phyloP scores from a whole-genome alignment of 2,888 invertebrate species.

The Phragmatobia fuliginosa region DNA sequence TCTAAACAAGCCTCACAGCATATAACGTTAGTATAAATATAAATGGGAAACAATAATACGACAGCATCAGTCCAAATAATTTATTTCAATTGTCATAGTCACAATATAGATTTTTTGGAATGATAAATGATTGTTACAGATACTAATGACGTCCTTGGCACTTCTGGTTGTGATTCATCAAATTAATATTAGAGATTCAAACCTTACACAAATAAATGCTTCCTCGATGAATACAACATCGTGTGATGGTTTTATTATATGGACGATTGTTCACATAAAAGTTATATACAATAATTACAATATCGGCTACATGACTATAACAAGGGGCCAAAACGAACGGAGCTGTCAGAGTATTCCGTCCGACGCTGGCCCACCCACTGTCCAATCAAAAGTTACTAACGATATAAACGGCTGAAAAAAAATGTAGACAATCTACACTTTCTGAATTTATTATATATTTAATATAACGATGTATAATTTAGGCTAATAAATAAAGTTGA shows the following conservation, averaged over 20 bases:
- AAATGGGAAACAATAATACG: constrained; percentile 45
- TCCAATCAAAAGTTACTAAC: constrained; percentile 28
- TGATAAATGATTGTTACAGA: constrained; percentile 71
- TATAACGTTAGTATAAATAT: background rate
- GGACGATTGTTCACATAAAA: constrained; percentile 77
- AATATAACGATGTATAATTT: constrained; percentile 58
- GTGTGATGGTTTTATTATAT: constrained; percentile 48
- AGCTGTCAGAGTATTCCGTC: background rate
- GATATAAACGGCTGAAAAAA: constrained; percentile 18
- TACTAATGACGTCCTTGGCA: constrained; percentile 77
- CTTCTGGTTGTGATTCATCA: constrained; percentile 63
- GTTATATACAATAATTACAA: constrained; percentile 83
- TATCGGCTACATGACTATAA: constrained; percentile 59
- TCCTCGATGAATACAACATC: constrained; percentile 60
- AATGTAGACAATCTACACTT: constrained; percentile 32
- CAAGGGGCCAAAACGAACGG: constrained; percentile 16
- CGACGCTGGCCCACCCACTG: constrained; percentile 9
- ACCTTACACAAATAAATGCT: constrained; percentile 77
- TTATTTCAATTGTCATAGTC: constrained; percentile 70
- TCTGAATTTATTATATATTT: constrained; percentile 36
- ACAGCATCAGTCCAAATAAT: constrained; percentile 81
- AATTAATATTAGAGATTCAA: constrained; percentile 75
- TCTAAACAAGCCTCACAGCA: no score
- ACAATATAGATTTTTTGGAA: constrained; percentile 75
- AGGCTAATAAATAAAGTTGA: constrained; percentile 58